Evolutionary conservation across 2,797 vertebrate species (phyloP).

Genomic region (Adelosebastes latens): DNA sequence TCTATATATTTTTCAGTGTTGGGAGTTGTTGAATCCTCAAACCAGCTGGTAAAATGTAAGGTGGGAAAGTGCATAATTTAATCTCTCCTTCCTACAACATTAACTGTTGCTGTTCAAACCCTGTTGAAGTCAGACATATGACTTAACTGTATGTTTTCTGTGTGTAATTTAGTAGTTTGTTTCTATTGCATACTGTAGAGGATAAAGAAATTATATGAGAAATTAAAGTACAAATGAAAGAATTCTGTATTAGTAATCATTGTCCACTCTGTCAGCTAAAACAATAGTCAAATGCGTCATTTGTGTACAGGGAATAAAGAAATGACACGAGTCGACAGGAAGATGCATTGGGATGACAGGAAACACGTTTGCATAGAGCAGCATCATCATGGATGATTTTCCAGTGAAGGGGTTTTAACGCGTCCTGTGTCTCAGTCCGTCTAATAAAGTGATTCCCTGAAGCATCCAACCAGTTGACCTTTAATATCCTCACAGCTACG

Average conservation of each 20-base stretch:
- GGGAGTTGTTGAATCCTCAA: neutral
- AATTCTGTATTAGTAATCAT: neutral
- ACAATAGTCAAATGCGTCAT: conserved; percentile 2
- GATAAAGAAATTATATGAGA: neutral
- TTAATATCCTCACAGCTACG: conserved; percentile 37
- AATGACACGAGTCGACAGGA: conserved; percentile 28
- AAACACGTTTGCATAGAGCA: conserved; percentile 29
- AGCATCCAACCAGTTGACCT: conserved; percentile 39
- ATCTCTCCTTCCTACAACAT: neutral
- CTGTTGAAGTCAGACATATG: neutral
- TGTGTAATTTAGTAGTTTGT: neutral
- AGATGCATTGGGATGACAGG: conserved; percentile 22
- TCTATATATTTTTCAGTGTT: neutral
- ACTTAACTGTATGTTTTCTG: neutral
- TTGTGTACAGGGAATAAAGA: conserved; percentile 5
- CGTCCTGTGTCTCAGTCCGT: conserved; percentile 23
- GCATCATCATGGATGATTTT: conserved; percentile 6
- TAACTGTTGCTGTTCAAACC: neutral
- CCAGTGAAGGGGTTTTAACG: conserved; percentile 6
- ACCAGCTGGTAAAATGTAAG: neutral
- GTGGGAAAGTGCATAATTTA: neutral
- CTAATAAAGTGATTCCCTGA: conserved; percentile 26
- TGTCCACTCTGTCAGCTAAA: neutral
- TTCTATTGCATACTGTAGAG: neutral
- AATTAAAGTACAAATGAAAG: neutral